phyloP scores from a whole-genome alignment of 2,797 vertebrate genomes.

The Fundulus diaphanus region DNA sequence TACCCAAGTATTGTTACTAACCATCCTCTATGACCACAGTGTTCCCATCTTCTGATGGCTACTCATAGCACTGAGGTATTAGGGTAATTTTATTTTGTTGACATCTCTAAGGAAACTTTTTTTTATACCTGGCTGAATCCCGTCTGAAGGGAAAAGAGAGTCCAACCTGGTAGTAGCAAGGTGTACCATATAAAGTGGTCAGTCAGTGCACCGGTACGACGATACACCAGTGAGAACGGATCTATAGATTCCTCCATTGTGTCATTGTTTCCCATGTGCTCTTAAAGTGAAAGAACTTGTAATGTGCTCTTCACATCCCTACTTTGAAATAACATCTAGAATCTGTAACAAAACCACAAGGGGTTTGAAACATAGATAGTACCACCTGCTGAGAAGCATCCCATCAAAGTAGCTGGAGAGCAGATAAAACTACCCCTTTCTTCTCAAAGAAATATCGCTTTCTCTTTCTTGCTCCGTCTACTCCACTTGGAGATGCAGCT shows the following conservation, averaged over 20 bases:
- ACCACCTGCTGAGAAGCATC: conserved; percentile 37
- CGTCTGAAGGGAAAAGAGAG: not conserved
- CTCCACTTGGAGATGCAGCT: conserved; percentile 22
- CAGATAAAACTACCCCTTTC: conserved; percentile 39
- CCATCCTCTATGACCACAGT: not conserved
- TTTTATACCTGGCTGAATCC: too few relatives aligned
- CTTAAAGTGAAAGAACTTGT: conserved; percentile 37
- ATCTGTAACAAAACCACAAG: conserved; percentile 71
- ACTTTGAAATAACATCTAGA: conserved; percentile 54
- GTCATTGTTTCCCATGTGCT: not conserved
- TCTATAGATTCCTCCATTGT: not conserved
- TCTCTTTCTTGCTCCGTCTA: conserved; percentile 1
- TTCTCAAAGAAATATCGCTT: conserved; percentile 23
- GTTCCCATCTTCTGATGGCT: too few relatives aligned
- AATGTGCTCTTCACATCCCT: conserved; percentile 44
- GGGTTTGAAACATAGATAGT: conserved; percentile 56
- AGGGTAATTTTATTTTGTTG: too few relatives aligned
- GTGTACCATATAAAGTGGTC: not conserved
- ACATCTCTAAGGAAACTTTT: too few relatives aligned
- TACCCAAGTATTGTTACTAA: not conserved
- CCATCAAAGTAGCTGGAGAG: conserved; percentile 41
- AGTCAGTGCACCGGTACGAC: not conserved
- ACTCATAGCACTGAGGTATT: too few relatives aligned
- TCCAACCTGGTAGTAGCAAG: not conserved
- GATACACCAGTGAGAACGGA: too few relatives aligned